Conservation (phyloP, 2,113 vertebrate genomes). For the Stegastes partitus region DNA sequence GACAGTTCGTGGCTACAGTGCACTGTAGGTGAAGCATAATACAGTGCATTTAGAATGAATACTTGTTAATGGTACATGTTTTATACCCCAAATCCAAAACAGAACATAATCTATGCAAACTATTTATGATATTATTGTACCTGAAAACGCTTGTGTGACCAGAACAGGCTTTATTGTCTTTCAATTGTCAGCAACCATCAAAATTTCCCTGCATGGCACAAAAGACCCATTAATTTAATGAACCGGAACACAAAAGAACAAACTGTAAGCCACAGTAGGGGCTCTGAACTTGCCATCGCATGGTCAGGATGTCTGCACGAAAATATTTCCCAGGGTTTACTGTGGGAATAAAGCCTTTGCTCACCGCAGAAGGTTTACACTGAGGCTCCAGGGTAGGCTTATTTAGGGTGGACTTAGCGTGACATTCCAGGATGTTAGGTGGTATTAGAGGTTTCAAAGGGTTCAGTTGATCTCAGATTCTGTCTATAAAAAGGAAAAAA, state of each 20-base stretch:
- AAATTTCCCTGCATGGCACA: not conserved
- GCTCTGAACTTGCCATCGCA: constrained; percentile 40
- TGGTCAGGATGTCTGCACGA: constrained; percentile 55
- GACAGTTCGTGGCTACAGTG: not conserved
- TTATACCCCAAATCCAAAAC: not conserved
- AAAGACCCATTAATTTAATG: constrained; percentile 21
- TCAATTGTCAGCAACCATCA: not conserved
- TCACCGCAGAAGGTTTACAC: constrained; percentile 60
- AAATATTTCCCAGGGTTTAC: constrained; percentile 72
- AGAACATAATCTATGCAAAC: not conserved
- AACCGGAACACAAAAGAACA: constrained; percentile 54
- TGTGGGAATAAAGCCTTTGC: constrained; percentile 73
- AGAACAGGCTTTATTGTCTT: not conserved
- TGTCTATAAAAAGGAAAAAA: constrained; percentile 15
- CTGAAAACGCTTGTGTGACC: constrained; percentile 9
- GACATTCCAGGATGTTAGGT: constrained; percentile 74
- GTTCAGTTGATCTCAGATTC: constrained; percentile 38
- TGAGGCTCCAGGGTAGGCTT: constrained; percentile 71
- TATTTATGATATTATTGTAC: not conserved
- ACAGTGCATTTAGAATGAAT: not conserved
- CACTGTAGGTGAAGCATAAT: not conserved
- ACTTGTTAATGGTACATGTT: not conserved
- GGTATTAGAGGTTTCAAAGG: constrained; percentile 63
- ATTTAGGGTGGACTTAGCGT: constrained; percentile 62
- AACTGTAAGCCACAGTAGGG: constrained; percentile 35